phyloP scores from a whole-genome alignment of 2,797 vertebrate species.

The Eulemur coronatus region DNA sequence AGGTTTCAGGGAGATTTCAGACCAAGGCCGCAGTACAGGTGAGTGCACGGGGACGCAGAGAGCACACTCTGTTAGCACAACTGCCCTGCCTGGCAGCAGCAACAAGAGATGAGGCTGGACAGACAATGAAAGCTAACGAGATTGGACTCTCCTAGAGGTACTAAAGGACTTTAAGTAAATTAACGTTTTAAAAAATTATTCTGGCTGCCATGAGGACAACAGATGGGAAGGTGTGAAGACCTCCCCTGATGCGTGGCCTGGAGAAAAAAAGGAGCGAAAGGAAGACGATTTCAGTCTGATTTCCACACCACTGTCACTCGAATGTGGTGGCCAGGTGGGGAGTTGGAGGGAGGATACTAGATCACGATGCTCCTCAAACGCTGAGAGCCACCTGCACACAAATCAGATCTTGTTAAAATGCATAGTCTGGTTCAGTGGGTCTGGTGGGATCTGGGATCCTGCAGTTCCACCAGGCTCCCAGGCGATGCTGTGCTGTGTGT shows the following conservation, averaged over 20 bases:
- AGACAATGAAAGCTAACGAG: neutral
- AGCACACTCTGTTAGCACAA: neutral
- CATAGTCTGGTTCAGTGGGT: neutral
- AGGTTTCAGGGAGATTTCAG: neutral
- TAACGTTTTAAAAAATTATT: neutral
- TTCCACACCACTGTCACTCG: neutral
- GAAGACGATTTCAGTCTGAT: neutral
- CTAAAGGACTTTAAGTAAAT: neutral
- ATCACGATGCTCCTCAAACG: neutral
- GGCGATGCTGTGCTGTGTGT: neutral
- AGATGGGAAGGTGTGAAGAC: neutral
- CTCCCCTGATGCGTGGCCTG: neutral
- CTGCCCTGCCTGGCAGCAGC: no score
- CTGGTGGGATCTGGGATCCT: neutral
- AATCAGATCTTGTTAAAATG: neutral
- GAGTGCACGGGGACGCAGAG: no score
- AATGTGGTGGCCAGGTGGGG: neutral
- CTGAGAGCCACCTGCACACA: neutral
- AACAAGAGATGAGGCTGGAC: neutral
- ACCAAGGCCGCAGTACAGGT: neutral
- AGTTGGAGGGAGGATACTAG: neutral
- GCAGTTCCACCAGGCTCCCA: neutral
- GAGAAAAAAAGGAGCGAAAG: neutral
- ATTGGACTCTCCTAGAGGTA: neutral
- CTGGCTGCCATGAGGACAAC: neutral